These are phyloP conservation scores for Lethenteron camtschaticum DNA, from an alignment of 2,113 vertebrate species.

Conservation along the genomic window DNA sequence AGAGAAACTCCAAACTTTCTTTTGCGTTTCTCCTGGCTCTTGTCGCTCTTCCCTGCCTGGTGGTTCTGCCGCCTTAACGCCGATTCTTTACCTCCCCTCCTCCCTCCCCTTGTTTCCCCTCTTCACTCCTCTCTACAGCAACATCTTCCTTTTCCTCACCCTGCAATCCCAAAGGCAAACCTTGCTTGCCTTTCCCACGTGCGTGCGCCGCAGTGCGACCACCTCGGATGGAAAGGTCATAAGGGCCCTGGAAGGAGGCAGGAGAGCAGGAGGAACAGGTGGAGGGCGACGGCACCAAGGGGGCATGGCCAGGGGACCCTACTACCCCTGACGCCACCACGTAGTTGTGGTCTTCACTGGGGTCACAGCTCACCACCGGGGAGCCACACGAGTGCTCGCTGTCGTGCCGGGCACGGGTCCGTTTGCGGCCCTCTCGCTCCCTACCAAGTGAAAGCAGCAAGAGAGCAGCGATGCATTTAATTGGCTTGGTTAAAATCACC, in stretches of 20 bases:
- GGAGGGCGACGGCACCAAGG: slow-evolving; percentile 15
- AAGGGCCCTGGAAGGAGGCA: slow-evolving; percentile 34
- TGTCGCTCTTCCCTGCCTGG: too few relatives aligned
- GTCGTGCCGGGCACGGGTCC: slow-evolving; percentile 43
- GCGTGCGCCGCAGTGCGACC: slow-evolving; percentile 37
- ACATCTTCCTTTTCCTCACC: background rate
- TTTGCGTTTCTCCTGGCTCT: too few relatives aligned
- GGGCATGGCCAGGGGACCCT: background rate
- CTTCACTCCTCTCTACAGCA: background rate
- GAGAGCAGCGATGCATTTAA: too few relatives aligned
- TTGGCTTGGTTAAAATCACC: too few relatives aligned
- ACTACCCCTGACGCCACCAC: slow-evolving; percentile 46
- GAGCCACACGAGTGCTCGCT: slow-evolving; percentile 52
- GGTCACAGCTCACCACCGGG: slow-evolving; percentile 54
- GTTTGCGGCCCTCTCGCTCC: background rate
- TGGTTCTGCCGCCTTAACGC: background rate
- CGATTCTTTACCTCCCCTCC: background rate
- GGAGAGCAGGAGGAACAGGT: slow-evolving; percentile 35
- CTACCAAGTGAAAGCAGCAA: too few relatives aligned
- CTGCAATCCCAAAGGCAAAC: background rate
- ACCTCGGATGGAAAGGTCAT: slow-evolving; percentile 35
- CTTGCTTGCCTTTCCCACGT: slow-evolving; percentile 3
- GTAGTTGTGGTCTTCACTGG: slow-evolving; percentile 85
- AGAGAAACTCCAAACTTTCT: slow-evolving; percentile 21
- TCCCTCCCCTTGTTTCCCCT: slow-evolving; percentile 2